These are phyloP conservation scores for Malacoctenus gilli DNA, from an alignment of 2,797 vertebrate genomes.

Conservation along the genomic window DNA sequence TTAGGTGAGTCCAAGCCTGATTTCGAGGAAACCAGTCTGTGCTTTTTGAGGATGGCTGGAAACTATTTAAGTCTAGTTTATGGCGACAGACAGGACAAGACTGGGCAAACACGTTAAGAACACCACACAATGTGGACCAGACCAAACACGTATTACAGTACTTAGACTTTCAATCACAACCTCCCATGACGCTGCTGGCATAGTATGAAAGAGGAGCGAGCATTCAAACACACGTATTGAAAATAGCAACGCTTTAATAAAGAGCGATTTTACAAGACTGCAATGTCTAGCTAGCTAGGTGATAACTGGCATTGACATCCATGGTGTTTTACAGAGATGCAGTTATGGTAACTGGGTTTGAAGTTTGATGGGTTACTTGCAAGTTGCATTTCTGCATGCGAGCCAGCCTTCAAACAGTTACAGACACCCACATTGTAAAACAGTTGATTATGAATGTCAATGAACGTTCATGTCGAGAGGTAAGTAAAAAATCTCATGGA, in stretches of 20 bases:
- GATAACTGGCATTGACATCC: slow-evolving; percentile 77
- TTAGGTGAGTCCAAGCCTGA: slow-evolving; percentile 34
- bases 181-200: slow-evolving; percentile 74
- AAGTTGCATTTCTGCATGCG: slow-evolving; percentile 76
- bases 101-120: slow-evolving; percentile 72
- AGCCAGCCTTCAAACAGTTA: slow-evolving; percentile 78
- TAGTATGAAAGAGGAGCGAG: slow-evolving; percentile 76
- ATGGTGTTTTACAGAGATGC: slow-evolving; percentile 76
- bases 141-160: slow-evolving; percentile 79
- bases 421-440: slow-evolving; percentile 74
- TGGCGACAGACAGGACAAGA: slow-evolving; percentile 72
- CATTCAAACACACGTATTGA: slow-evolving; percentile 79
- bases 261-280: slow-evolving; percentile 82
- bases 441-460: slow-evolving; percentile 79
- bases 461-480: slow-evolving; percentile 75
- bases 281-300: slow-evolving; percentile 79
- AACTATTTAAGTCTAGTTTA: slow-evolving; percentile 55
- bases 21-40: slow-evolving; percentile 62
- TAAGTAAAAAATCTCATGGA: slow-evolving; percentile 78
- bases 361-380: slow-evolving; percentile 73
- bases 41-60: slow-evolving; percentile 40
- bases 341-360: slow-evolving; percentile 74
- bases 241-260: slow-evolving; percentile 83
- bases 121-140: slow-evolving; percentile 74
- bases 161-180: slow-evolving; percentile 72